Evolutionary conservation across 2,113 vertebrate genomes (phyloP), one percentile per base, ranked within the genome.

Genomic region (Periophthalmus modestus): DNA sequence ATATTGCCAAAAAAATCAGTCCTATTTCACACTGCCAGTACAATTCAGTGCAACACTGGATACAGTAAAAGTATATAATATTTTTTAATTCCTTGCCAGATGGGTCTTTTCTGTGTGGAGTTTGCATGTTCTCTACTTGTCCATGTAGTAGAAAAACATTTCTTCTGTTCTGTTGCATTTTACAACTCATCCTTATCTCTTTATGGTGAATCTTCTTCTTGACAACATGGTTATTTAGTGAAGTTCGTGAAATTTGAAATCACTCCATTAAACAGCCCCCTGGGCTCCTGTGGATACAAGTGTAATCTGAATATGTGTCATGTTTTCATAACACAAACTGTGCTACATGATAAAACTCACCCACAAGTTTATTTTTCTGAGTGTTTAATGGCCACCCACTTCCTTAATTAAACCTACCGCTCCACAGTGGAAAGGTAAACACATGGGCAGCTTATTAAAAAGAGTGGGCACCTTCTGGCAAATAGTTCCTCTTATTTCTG

Each of bases 351-450:
- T 88, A 80, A 88, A 87, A 86, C 57, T 81, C 50, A 69, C 66
- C 72, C 46, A 59, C 57, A 23, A 7, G 76, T 77, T 84, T 87
- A 77, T 86, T 89, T 86, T 80, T 63, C 21, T 71, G 81, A 81
- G 82, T 57, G 67, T 87, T 82, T 84, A 89, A 86, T 89, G 83
- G 89, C 89, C 83, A 79, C 78, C 80, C 82, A 84, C 80, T 84
- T 88, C 82, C 83, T 87, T 80, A 80, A 79, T 87, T 87, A 73
- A 84, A 82, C 78, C 79, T 70, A 75, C 73, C 46, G 69, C 69
- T 77, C 83, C 81, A 86, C 77, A 73, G 21, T 66, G 57, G 66
- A 82, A 92, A 89, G 84, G 87, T 85, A 90, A 90, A 93, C 86
- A 85, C 82, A 66, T 71, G 69, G 75, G 66, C 15, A 2, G 5